A percentile compares a stretch with the other conserved stretches of the same genome.
Conservation (phyloP, 2,797 vertebrate species). For the Cottoperca gobio region DNA sequence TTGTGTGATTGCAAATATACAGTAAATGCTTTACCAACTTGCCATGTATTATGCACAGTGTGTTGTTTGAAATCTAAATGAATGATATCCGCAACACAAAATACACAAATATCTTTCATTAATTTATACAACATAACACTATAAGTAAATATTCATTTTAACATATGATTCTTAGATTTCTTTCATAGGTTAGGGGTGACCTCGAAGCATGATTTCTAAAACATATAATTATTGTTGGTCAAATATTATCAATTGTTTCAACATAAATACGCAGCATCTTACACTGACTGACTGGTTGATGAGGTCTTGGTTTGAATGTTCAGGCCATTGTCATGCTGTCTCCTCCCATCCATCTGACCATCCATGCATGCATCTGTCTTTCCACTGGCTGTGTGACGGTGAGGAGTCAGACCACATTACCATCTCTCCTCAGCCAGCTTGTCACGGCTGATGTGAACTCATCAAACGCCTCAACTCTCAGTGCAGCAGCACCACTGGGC, state of each 20-base stretch:
- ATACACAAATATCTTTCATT: neutral
- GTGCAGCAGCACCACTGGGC: constrained; percentile 53
- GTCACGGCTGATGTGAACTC: constrained; percentile 70
- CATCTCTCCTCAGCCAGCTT: constrained; percentile 50
- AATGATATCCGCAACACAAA: neutral
- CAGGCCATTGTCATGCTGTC: constrained; percentile 38
- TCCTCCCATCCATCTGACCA: constrained; percentile 46
- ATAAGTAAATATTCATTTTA: neutral
- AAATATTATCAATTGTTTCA: neutral
- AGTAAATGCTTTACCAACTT: no score
- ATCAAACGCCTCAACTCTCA: constrained; percentile 60
- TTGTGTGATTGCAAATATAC: no score
- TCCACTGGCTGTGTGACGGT: constrained; percentile 32
- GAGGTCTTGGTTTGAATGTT: neutral
- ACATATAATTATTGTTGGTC: neutral
- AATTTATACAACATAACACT: neutral
- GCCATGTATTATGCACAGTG: neutral
- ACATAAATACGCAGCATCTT: no score
- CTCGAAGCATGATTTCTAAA: neutral
- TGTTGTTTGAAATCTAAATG: neutral
- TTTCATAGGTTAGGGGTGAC: neutral
- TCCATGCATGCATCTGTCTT: constrained; percentile 44
- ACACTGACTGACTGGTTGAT: neutral
- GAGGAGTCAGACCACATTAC: constrained; percentile 62
- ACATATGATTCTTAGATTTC: neutral